Evolutionary conservation across 2,797 vertebrate species (phyloP), one percentile per base, ranked within the genome.

Genomic region (Neosilurus mollespiculum): DNA sequence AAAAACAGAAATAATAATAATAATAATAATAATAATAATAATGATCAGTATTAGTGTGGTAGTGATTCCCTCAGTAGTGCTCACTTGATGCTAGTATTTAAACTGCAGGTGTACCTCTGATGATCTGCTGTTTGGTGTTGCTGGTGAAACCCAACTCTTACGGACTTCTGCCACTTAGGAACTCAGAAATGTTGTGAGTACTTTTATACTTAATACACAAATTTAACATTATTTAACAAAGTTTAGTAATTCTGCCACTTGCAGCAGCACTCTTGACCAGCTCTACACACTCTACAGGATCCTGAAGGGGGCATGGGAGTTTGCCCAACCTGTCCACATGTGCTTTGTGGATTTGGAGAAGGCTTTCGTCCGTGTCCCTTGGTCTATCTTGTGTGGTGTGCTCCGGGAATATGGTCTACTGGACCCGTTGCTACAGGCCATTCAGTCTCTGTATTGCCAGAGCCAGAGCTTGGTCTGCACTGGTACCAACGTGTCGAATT

Each of bases 161-260:
- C 15, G 94, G 54, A 67, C 80, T 62, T 34, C 96, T 83, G 89
- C 85, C 53, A 69, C 81, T 49, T 18, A 91, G 92, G 73, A 87
- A 89, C 87, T 88, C 89, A 14, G 92, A 93, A 61, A 80, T 84
- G 87, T 96, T 97, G 96, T 98, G 88, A 96, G 96, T 94, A 54
- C 62, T 58, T 12, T 62, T 22, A 59, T 9, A 59, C 24, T 22
- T 58, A 58, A 56, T 34, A 56, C 53, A 75, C 51, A 56, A 56
- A 9, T 72, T 66, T 66, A 16, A 61, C 6, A 56, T 43, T 9
- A 65, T 81, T 79, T 43, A 69, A 54, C 26, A 69, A 4, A 22
- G 34, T 54, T 65, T 9, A 54, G 59, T 24, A 4, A 37, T 18
- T 24, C 8, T 8, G 43, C 43, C 43, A 43, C 8, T 43, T 8